phyloP scores from a whole-genome alignment of 2,888 invertebrate species.

The Drosophila rellima region DNA sequence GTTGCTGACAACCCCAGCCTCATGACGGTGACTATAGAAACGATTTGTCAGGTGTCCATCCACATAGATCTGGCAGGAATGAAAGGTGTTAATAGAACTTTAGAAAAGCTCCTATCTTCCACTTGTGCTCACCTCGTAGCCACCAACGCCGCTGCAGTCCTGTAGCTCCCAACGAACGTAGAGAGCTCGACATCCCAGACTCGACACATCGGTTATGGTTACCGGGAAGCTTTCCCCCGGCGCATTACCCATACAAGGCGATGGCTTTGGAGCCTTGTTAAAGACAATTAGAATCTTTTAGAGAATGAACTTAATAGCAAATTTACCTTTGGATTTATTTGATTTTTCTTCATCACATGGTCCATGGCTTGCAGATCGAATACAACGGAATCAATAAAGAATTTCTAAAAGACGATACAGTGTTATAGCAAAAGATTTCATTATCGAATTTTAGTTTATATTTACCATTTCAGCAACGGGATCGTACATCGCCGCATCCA shows the following conservation, averaged over 20 bases:
- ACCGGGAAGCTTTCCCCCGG: slow-evolving; percentile 77
- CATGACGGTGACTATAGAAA: slow-evolving; percentile 77
- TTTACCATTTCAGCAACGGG: slow-evolving; percentile 67
- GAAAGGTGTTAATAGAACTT: background rate
- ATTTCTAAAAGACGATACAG: slow-evolving; percentile 61
- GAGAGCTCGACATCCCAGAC: slow-evolving; percentile 77
- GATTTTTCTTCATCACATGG: slow-evolving; percentile 65
- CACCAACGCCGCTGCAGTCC: slow-evolving; percentile 78
- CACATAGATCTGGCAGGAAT: slow-evolving; percentile 77
- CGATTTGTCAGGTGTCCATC: slow-evolving; percentile 83
- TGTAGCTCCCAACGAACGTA: slow-evolving; percentile 82
- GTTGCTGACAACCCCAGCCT: slow-evolving; percentile 81
- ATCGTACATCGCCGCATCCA: slow-evolving; percentile 57
- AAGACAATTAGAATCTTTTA: background rate
- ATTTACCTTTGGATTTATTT: slow-evolving; percentile 60
- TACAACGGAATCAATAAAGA: slow-evolving; percentile 81
- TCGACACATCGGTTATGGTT: slow-evolving; percentile 75
- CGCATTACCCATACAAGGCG: slow-evolving; percentile 25
- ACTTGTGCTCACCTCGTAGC: slow-evolving; percentile 79
- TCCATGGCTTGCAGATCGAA: slow-evolving; percentile 81
- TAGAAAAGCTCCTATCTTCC: background rate
- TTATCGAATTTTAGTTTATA: background rate
- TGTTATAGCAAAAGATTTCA: background rate
- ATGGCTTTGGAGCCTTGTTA: slow-evolving; percentile 31
- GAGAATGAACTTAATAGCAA: background rate